Evolutionary conservation across 2,888 invertebrate species (phyloP), one percentile per base, ranked within the genome.

Genomic region (Calameuta filiformis): DNA sequence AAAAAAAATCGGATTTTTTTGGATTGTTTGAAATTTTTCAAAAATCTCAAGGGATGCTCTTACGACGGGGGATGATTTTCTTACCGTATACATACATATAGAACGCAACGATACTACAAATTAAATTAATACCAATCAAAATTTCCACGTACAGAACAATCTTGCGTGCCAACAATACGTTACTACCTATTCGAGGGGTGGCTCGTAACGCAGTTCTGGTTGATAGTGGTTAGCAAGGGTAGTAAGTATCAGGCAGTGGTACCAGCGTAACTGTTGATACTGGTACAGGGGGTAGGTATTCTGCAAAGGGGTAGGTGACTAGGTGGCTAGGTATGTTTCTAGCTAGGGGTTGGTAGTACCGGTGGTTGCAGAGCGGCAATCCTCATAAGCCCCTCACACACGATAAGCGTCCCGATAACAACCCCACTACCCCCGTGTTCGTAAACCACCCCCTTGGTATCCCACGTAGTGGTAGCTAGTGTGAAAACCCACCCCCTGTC

Each of bases 321-420:
- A n/a, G 71, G 71, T n/a, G 3, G 35, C 33, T 40, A 33, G 69
- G 76, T 77, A 77, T 40, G 73, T 30, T 69, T 3, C 15, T 40
- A 30, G 30, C 30, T 69, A 69, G 35, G 35, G 34, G 30, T 79
- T 75, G n/a, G 69, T 73, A 71, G 82, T 76, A 15, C 40, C 40
- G 37, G 81, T 77, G 80, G 81, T 82, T 79, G 78, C 79, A 78
- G 73, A 80, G 33, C 83, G 12, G 84, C 86, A 88, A 91, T 90
- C 90, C 90, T 82, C 87, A 84, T 90, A 91, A 90, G 90, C 89
- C 89, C 88, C 82, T 85, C 87, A 87, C 89, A 87, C 87, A 86
- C 89, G 91, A 90, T 91, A 91, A 91, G 90, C 91, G 88, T 82
- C 77, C 87, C 89, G 91, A 90, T 90, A 91, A 89, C 90, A 81